Evolutionary conservation across 2,888 invertebrate species (phyloP).

Genomic region (Timandra comae): DNA sequence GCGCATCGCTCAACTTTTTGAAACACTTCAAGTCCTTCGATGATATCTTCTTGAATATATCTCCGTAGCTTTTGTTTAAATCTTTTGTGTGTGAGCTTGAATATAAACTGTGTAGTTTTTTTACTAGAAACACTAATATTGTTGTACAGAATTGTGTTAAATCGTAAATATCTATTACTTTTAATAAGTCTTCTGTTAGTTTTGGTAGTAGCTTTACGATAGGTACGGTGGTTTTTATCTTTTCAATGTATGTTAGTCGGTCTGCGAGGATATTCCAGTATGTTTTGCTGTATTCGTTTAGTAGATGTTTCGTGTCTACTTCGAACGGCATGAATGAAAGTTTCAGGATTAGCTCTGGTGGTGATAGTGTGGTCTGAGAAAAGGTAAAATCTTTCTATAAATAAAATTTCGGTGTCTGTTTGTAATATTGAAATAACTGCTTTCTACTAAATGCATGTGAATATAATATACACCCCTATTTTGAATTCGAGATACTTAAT

Average conservation of each 20-base stretch:
- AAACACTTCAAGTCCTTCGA: conserved; percentile 35
- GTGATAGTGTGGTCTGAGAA: no score
- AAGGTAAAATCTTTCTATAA: no score
- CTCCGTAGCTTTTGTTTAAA: conserved; percentile 30
- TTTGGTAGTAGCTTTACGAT: conserved; percentile 49
- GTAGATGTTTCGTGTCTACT: conserved; percentile 31
- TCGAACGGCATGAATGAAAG: conserved; percentile 61
- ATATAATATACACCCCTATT: no score
- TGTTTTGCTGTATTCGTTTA: conserved; percentile 50
- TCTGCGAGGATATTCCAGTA: conserved; percentile 61
- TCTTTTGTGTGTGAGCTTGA: conserved; percentile 32
- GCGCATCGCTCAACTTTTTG: conserved; percentile 34
- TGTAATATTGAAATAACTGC: no score
- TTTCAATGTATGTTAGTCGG: conserved; percentile 48
- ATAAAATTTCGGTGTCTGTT: no score
- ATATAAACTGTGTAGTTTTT: conserved; percentile 49
- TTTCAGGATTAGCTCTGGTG: conserved; percentile 53
- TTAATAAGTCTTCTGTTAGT: conserved; percentile 42
- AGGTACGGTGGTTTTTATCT: conserved; percentile 34
- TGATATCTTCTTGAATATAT: conserved; percentile 41
- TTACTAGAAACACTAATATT: conserved; percentile 42
- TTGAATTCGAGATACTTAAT: no score
- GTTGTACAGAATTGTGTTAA: conserved; percentile 42
- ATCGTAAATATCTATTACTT: conserved; percentile 47
- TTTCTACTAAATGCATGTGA: no score